phyloP scores from a whole-genome alignment of 2,797 vertebrate genomes.

The Acanthis flammea region DNA sequence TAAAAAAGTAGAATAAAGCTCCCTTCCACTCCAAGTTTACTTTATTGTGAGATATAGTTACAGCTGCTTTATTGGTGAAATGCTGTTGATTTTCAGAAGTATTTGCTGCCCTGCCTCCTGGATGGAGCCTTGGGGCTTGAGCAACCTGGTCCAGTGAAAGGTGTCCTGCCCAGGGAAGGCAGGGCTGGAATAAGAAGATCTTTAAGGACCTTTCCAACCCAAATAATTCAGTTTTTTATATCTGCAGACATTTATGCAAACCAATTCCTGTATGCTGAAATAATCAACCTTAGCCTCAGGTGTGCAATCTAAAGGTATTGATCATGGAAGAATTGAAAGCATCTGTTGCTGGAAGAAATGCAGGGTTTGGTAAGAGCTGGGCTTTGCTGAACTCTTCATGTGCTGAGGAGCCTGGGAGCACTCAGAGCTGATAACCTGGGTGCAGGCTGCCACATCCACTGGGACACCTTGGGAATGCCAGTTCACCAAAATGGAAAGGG shows the following conservation, averaged over 20 bases:
- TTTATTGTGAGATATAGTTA: background rate
- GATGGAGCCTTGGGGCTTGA: background rate
- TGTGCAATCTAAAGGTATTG: background rate
- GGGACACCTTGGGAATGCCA: rapidly evolving
- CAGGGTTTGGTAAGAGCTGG: background rate
- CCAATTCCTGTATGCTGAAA: background rate
- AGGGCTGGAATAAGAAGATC: background rate
- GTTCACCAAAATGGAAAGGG: background rate
- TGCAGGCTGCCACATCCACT: rapidly evolving
- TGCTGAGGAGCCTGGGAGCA: background rate
- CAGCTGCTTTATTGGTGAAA: background rate
- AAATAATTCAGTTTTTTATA: background rate
- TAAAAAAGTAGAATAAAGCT: background rate
- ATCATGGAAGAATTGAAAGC: background rate
- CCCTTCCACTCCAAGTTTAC: background rate
- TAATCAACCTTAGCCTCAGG: background rate
- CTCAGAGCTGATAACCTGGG: background rate
- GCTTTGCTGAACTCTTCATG: background rate
- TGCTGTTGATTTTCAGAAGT: background rate
- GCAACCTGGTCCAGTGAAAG: background rate
- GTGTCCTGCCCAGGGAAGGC: background rate
- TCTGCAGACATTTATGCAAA: background rate
- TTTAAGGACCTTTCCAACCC: background rate
- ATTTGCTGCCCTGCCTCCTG: background rate
- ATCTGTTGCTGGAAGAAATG: background rate